These are phyloP conservation scores for Alexandromys oeconomus DNA, from an alignment of 2,797 vertebrate genomes.

Conservation along the genomic window DNA sequence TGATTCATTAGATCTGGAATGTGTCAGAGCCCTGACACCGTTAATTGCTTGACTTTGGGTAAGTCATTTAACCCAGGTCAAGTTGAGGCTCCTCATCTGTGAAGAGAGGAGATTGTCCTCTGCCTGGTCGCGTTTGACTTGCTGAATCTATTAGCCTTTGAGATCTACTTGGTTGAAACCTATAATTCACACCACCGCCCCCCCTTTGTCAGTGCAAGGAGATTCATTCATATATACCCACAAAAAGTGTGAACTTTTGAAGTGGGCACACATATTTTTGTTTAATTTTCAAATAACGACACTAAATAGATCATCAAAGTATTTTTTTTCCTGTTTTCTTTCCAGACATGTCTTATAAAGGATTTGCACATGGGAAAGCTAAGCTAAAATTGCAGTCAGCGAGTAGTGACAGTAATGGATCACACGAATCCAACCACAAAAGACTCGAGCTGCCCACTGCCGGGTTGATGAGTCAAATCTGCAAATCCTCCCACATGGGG, in stretches of 20 bases:
- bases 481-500: background rate
- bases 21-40: constrained; percentile 8
- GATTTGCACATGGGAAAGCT: constrained; percentile 60
- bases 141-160: background rate
- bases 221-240: background rate
- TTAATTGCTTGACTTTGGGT: constrained; percentile 66
- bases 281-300: constrained; percentile 33
- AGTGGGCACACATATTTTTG: constrained; percentile 5
- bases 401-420: constrained; percentile 57
- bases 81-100: constrained; percentile 62
- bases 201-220: background rate
- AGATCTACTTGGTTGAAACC: constrained; percentile 31
- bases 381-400: constrained; percentile 35
- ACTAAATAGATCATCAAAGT: constrained; percentile 26
- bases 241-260: background rate
- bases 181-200: background rate
- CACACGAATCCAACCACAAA: background rate
- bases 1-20: constrained; percentile 29
- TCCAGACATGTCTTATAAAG: constrained; percentile 51
- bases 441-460: background rate
- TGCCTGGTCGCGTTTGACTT: constrained; percentile 46
- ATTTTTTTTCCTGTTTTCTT: background rate
- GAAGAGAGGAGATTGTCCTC: constrained; percentile 55
- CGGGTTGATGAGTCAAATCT: background rate
- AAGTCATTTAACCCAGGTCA: constrained; percentile 64